A percentile compares a stretch with the other conserved stretches of the same genome.
Evolutionary conservation across 2,888 invertebrate genomes (phyloP).

Genomic region (Tetanocera ferruginea): DNA sequence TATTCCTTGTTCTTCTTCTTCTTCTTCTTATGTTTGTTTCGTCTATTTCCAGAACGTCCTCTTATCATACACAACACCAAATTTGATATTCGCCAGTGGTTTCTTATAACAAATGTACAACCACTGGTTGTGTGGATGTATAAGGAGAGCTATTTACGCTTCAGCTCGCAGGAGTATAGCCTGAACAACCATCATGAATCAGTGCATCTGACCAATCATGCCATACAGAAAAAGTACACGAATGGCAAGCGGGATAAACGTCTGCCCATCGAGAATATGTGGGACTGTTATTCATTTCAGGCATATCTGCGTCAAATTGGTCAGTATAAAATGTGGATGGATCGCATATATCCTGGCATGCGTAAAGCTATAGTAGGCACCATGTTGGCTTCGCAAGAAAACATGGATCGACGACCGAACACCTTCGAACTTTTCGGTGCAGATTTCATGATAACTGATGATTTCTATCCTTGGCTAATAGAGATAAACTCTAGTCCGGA

Average conservation of each 20-base stretch:
- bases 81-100: slow-evolving; percentile 97
- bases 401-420: slow-evolving; percentile 82
- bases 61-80: slow-evolving; percentile 90
- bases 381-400: slow-evolving; percentile 87
- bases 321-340: slow-evolving; percentile 83
- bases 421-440: slow-evolving; percentile 96
- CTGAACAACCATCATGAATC: slow-evolving; percentile 91
- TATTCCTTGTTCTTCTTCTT: neutral
- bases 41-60: slow-evolving; percentile 80
- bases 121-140: slow-evolving; percentile 95
- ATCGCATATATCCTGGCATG: slow-evolving; percentile 89
- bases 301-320: slow-evolving; percentile 74
- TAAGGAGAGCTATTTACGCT: slow-evolving; percentile 91
- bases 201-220: slow-evolving; percentile 93
- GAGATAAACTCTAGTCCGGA: slow-evolving; percentile 96
- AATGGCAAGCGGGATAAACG: slow-evolving; percentile 78
- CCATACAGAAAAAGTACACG: slow-evolving; percentile 91
- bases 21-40: slow-evolving; percentile 15
- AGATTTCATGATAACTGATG: slow-evolving; percentile 93
- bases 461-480: slow-evolving; percentile 90
- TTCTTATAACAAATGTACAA: slow-evolving; percentile 90
- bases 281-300: slow-evolving; percentile 89
- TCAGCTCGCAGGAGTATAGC: slow-evolving; percentile 91
- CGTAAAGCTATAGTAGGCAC: slow-evolving; percentile 82
- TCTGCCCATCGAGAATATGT: slow-evolving; percentile 93